A percentile compares a stretch with the other conserved stretches of the same genome.
Conservation (phyloP, 2,888 invertebrate species). For the Nebria brevicollis region DNA sequence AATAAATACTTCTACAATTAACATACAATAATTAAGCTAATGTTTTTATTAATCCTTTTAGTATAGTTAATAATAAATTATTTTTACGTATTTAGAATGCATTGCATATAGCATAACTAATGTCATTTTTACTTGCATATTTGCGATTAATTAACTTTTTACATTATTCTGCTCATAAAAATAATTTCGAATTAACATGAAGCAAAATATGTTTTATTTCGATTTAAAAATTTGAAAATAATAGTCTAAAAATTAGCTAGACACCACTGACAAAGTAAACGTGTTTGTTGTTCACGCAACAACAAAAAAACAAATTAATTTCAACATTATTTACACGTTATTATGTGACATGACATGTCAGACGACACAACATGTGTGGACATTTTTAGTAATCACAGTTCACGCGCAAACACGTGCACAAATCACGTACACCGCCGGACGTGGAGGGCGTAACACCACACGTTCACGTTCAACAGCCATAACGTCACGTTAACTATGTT, state of each 20-base stretch:
- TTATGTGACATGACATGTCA: conserved; percentile 15
- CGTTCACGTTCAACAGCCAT: conserved; percentile 21
- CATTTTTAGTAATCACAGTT: conserved; percentile 18
- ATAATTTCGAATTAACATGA: too few relatives aligned
- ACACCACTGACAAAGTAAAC: not conserved
- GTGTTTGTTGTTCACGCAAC: not conserved
- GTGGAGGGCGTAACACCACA: not conserved
- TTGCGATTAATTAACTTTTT: too few relatives aligned
- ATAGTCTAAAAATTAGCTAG: not conserved
- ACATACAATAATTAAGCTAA: too few relatives aligned
- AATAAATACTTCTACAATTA: not conserved
- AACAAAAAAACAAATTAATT: conserved; percentile 7
- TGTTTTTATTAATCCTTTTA: not conserved
- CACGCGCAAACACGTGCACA: conserved; percentile 6
- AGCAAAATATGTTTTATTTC: not conserved
- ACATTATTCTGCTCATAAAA: too few relatives aligned
- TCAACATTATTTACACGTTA: conserved; percentile 15
- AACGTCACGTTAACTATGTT: conserved; percentile 32
- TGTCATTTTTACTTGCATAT: too few relatives aligned
- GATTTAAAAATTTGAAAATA: not conserved
- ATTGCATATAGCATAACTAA: not conserved
- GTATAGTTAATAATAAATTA: not conserved
- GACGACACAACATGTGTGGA: conserved; percentile 7
- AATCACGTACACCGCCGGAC: conserved; percentile 12
- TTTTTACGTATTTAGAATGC: not conserved